phyloP scores from a whole-genome alignment of 2,113 vertebrate genomes.

The Calyptomena viridis region DNA sequence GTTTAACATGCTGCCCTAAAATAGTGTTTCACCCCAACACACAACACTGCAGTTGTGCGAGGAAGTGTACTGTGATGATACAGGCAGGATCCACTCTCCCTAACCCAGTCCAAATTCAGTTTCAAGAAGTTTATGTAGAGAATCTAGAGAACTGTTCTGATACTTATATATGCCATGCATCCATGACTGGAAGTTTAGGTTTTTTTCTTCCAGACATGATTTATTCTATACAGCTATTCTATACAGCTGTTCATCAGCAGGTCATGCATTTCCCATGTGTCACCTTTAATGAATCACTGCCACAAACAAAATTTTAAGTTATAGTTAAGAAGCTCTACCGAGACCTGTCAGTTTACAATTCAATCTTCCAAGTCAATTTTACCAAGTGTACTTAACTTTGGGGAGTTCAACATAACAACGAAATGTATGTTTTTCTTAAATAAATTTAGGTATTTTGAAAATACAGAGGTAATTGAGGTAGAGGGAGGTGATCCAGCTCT shows the following conservation, averaged over 20 bases:
- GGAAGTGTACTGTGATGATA: background rate
- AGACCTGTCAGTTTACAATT: background rate
- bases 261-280: background rate
- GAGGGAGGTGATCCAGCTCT: background rate
- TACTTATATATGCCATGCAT: background rate
- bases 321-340: background rate
- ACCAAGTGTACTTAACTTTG: background rate
- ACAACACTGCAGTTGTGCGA: background rate
- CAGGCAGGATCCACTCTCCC: background rate
- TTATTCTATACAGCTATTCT: background rate
- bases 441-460: background rate
- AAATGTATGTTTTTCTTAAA: background rate
- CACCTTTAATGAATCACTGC: background rate
- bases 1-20: background rate
- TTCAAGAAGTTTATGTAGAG: background rate
- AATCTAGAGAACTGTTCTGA: background rate
- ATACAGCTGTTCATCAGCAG: background rate
- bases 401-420: background rate
- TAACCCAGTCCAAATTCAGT: background rate
- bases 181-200: background rate
- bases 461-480: background rate
- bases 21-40: background rate
- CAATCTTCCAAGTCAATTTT: background rate
- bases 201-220: background rate
- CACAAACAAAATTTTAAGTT: background rate